Percentiles rank a stretch among this genome's conserved stretches.
Evolutionary conservation across 2,113 vertebrate species (phyloP).

Genomic region (Sisor rabdophorus): DNA sequence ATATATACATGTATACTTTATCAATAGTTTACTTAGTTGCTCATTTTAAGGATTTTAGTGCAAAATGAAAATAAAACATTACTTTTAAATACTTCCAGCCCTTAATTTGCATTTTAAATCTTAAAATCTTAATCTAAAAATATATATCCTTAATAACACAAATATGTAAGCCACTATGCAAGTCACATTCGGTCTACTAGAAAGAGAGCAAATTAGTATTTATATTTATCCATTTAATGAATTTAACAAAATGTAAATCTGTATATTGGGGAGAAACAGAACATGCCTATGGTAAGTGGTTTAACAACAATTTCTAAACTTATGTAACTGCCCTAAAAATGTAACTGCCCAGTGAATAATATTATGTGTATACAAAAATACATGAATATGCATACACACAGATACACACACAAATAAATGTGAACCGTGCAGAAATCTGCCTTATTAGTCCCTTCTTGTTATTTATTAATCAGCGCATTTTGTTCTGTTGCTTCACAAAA

Average conservation of each 20-base stretch:
- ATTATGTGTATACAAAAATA: too few relatives aligned
- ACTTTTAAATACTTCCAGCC: neutral
- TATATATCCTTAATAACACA: neutral
- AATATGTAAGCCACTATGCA: neutral
- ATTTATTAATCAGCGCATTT: neutral
- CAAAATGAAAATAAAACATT: neutral
- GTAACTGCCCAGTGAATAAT: neutral
- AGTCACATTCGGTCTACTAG: neutral
- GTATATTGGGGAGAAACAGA: neutral
- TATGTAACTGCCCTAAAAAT: neutral
- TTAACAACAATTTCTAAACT: neutral
- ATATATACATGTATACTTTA: too few relatives aligned
- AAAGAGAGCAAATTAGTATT: neutral
- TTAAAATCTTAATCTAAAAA: neutral
- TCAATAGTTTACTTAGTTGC: too few relatives aligned
- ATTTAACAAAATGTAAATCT: slow-evolving; percentile 52
- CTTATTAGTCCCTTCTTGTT: neutral
- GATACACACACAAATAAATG: too few relatives aligned
- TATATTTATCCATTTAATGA: slow-evolving; percentile 13
- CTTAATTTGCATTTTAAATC: neutral
- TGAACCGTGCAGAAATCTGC: neutral
- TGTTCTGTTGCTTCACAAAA: neutral
- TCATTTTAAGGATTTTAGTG: neutral
- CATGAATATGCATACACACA: neutral
- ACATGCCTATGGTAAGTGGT: neutral